These are phyloP conservation scores for Conus ventricosus DNA, from an alignment of 1,140 invertebrate species.

Conservation along the genomic window DNA sequence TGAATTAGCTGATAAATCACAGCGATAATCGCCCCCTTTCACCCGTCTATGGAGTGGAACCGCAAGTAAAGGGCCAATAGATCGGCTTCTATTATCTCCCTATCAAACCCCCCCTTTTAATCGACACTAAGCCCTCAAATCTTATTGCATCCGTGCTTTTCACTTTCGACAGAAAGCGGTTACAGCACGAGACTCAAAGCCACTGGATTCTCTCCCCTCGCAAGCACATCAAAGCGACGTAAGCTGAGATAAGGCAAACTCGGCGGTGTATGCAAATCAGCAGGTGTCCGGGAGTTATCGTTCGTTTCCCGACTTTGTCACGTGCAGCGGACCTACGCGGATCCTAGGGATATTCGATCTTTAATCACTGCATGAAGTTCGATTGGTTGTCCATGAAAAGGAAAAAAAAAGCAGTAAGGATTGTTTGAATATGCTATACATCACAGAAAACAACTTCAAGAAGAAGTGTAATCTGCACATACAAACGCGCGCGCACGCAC, in stretches of 20 bases:
- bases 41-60: neutral
- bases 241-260: slow-evolving; percentile 21
- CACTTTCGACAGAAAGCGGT: neutral
- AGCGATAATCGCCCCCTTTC: neutral
- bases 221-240: slow-evolving; percentile 21
- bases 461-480: neutral
- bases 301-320: neutral
- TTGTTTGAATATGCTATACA: no score
- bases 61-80: neutral
- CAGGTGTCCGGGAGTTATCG: slow-evolving; percentile 16
- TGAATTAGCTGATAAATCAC: neutral
- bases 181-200: no score
- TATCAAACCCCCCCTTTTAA: neutral
- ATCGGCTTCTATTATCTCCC: neutral
- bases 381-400: neutral
- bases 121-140: neutral
- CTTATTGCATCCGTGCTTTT: neutral
- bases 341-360: neutral
- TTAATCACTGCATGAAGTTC: neutral
- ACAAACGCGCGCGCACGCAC: neutral
- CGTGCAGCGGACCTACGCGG: neutral
- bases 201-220: no score
- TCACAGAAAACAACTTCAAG: no score
- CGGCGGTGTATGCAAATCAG: neutral
- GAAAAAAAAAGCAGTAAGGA: neutral